Base-by-base conservation (phyloP, 1,140 invertebrate species). In the Chelonus insularis region DNA sequence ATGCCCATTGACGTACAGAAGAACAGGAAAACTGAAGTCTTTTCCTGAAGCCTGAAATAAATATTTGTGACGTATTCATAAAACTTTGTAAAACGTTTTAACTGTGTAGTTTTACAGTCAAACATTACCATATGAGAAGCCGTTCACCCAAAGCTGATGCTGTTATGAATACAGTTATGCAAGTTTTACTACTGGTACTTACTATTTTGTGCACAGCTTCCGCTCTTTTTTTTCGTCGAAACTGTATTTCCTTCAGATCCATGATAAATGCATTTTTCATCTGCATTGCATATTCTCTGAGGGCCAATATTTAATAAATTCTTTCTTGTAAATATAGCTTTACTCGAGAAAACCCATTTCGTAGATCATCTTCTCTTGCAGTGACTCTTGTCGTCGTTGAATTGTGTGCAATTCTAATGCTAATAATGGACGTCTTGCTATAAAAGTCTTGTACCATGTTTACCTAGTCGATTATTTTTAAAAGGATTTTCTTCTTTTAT, bases 241-340 rank as follows among this genome's bases (percentile, higher is more conserved):
- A 77, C 70, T 32, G 66, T 60, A 20, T 67, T 69, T 45, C 72
- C 67, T 72, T 72, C 41, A 74, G 73, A 32, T 67, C 70, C 12
- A 78, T 36, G 12, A 64, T 56, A 60, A 80, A 75, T 51, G 64
- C 20, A 64, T 20, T 68, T 71, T 68, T 80, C 76, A 48, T 80
- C 72, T 9, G 67, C 67, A 62, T 78, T 80, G 29, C 67, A 76
- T 20, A 77, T 50, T 57, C 64, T 55, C 3, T 52, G 12, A 18
- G 66, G 68, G 63, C 68, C 57, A 23, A 69, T 66, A 11, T 68
- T 47, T 8, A 48, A 41, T 45, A 58, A 65, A n/a, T 64, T 36
- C 41, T 72, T 64, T 32, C 21, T 18, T 60, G 45, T 16, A 72
- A 65, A 63, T 69, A 63, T 29, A 7, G 25, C 12, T 55, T 12